phyloP scores from a whole-genome alignment of 1,140 invertebrate genomes.

The Drosophila equinoxialis region DNA sequence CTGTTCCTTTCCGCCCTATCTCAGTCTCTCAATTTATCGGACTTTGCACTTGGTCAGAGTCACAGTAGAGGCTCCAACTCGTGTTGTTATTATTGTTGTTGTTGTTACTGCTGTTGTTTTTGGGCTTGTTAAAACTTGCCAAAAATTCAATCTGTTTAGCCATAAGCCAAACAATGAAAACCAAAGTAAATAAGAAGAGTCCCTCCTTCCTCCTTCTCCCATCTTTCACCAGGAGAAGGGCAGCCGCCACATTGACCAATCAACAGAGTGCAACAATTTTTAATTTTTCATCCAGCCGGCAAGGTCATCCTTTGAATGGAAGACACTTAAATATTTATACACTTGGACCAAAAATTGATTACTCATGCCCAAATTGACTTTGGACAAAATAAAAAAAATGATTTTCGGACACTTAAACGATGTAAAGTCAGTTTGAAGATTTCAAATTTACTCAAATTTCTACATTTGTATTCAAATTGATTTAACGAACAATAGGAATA shows the following conservation, averaged over 20 bases:
- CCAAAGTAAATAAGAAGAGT: background rate
- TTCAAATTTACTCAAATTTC: too few species aligned
- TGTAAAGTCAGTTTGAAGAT: too few species aligned
- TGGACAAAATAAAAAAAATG: too few species aligned
- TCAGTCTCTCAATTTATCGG: slow-evolving; percentile 34
- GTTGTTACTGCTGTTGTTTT: slow-evolving; percentile 11
- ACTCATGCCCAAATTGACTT: slow-evolving; percentile 10
- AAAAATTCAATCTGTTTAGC: slow-evolving; percentile 73
- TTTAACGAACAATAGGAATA: too few species aligned
- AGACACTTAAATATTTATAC: background rate
- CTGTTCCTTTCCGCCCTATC: background rate
- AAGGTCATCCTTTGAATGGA: slow-evolving; percentile 46
- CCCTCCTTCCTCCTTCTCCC: background rate
- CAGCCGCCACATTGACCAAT: slow-evolving; percentile 11
- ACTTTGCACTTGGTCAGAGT: slow-evolving; percentile 29
- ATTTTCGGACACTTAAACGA: too few species aligned
- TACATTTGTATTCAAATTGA: too few species aligned
- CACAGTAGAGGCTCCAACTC: slow-evolving; percentile 25
- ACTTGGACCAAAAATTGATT: slow-evolving; percentile 1
- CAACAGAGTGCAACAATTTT: slow-evolving; percentile 51
- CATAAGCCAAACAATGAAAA: slow-evolving; percentile 40
- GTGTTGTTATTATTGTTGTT: background rate
- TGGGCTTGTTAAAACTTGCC: slow-evolving; percentile 68
- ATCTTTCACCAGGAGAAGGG: background rate
- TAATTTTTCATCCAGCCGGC: slow-evolving; percentile 25